Base-by-base conservation (phyloP, 1,140 invertebrate genomes). In the Carposina sasakii region DNA sequence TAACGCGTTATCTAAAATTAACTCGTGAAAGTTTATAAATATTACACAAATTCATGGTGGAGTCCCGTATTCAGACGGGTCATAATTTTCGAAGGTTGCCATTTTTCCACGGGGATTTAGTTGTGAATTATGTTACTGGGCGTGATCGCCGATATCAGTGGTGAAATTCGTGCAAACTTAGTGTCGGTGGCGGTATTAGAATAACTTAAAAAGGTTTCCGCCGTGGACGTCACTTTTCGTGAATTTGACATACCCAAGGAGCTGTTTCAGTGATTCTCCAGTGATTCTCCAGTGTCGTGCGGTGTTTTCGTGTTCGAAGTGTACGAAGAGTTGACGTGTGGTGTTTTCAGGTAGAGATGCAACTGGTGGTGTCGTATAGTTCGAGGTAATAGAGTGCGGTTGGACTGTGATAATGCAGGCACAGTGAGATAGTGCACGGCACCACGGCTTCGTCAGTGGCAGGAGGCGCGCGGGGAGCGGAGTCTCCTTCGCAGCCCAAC, bases 1-100 rank as follows among this genome's bases (percentile, higher is more conserved):
- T 83, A 85, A 71, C 76, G 75, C 83, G 76, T 81, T 71, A 60
- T 79, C 81, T 84, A 84, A 79, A 78, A 83, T 81, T 85, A 83
- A 79, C 70, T 62, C 59, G 67, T 72, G 76, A 79, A 84, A 84
- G 77, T 85, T 83, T 84, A 81, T 83, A 84, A 85, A 85, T 84
- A 83, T 84, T 81, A 76, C 71, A 72, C 67, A 78, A 67, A 76
- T 71, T 63, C 57, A 77, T 75, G 69, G 74, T 70, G 67, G 54
- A 70, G 47, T 74, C 52, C 66, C 62, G 64, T 67, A 63, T 66
- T 60, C 59, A 64, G 58, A 71, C 63, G 60, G 63, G 60, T 73
- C 70, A 64, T 75, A 68, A 69, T 63, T 66, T 61, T 54, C 62
- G 67, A 76, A 77, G 81, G 82, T 82, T 85, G 82, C 82, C 82